phyloP scores from a whole-genome alignment of 2,888 invertebrate species.

The Schrankia costaestrigalis region DNA sequence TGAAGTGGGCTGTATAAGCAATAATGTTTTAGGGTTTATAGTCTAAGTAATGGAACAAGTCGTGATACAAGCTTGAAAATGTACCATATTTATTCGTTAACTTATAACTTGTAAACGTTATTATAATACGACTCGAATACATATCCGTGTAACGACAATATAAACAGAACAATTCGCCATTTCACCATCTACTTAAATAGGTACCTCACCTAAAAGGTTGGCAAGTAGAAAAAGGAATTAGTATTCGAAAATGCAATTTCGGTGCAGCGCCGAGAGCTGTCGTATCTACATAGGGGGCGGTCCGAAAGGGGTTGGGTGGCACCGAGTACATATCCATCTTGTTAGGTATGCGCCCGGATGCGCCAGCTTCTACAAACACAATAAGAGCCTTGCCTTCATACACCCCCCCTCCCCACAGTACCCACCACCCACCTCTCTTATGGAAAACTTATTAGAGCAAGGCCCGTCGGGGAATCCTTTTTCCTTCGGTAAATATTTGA shows the following conservation, averaged over 20 bases:
- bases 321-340: constrained; percentile 76
- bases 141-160: no score
- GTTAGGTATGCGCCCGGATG: constrained; percentile 80
- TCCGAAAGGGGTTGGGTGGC: constrained; percentile 61
- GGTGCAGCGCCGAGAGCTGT: constrained; percentile 61
- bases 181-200: constrained; percentile 29
- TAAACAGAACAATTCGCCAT: constrained; percentile 9
- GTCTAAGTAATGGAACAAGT: constrained; percentile 25
- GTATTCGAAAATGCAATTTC: constrained; percentile 79
- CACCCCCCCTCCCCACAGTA: constrained; percentile 37
- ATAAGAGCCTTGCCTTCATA: constrained; percentile 73
- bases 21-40: constrained; percentile 27
- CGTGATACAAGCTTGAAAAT: no score
- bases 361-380: constrained; percentile 80
- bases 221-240: constrained; percentile 64
- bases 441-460: constrained; percentile 81
- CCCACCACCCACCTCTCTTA: constrained; percentile 59
- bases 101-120: no score
- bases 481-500: constrained; percentile 81
- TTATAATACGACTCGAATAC: no score
- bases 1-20: no score
- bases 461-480: constrained; percentile 79
- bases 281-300: constrained; percentile 61
- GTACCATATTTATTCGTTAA: no score
- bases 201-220: constrained; percentile 36